These are phyloP conservation scores for Macropis europaea DNA, from an alignment of 2,888 invertebrate species.

Conservation along the genomic window DNA sequence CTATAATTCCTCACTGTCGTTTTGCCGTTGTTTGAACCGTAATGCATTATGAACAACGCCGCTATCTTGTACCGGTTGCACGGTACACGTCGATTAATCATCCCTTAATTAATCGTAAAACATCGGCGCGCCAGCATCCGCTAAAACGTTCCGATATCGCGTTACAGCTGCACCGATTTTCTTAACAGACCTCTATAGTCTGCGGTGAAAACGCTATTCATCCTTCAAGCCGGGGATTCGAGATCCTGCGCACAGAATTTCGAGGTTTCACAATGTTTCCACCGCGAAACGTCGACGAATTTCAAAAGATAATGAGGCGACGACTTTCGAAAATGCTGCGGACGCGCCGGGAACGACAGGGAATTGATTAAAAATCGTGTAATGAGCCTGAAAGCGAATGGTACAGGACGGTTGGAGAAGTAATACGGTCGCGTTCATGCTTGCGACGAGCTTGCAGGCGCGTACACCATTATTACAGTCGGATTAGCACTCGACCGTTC, in stretches of 20 bases:
- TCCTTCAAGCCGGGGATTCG: too few species aligned
- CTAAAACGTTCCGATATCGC: neutral
- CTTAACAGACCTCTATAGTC: too few species aligned
- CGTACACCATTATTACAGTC: constrained; percentile 56
- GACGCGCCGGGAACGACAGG: neutral
- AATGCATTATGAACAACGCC: constrained; percentile 32
- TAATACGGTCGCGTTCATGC: constrained; percentile 17
- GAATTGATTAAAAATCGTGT: constrained; percentile 42
- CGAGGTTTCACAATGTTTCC: too few species aligned
- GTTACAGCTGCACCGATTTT: too few species aligned
- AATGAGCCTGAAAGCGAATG: constrained; percentile 39
- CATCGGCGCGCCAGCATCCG: constrained; percentile 7
- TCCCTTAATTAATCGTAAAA: too few species aligned
- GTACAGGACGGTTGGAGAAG: neutral
- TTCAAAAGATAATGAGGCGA: too few species aligned
- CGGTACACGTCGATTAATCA: constrained; percentile 35
- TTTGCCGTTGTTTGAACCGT: constrained; percentile 28
- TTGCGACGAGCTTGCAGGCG: constrained; percentile 36
- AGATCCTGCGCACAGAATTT: neutral
- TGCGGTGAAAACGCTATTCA: too few species aligned
- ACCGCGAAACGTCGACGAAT: too few species aligned
- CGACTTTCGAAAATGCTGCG: too few species aligned
- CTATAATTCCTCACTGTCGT: constrained; percentile 40
- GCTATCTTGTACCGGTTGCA: constrained; percentile 16
- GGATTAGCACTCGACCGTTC: constrained; percentile 59